Evolutionary conservation across 2,888 invertebrate species (phyloP), one percentile per base, ranked within the genome.

Genomic region (Neoaliturus tenellus): DNA sequence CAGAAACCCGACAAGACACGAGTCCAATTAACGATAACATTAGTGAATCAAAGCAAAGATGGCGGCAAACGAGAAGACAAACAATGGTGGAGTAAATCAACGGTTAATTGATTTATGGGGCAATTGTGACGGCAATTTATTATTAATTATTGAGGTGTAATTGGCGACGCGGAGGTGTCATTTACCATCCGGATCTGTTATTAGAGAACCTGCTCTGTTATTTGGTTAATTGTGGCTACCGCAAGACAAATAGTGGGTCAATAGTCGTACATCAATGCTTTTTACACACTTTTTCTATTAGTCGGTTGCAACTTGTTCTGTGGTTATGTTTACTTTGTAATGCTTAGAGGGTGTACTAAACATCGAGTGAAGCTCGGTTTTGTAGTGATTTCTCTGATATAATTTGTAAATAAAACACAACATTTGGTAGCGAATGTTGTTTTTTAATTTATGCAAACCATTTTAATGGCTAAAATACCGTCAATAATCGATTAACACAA

Each of bases 81-180:
- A 69, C 69, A 69, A 69, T 69, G 69, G 69, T 39, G 28, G 62
- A 55, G 62, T 62, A 62, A 62, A 62, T 62, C 62, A 35, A 69
- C 69, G 35, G 69, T 39, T 69, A 69, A 69, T 69, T 69, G 69
- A 69, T 69, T 69, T 69, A 69, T 69, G 69, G 39, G 20, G 39
- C 69, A 69, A 69, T 69, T 69, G 35, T 69, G 69, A 69, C 69
- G 69, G 39, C 69, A 69, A 69, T 69, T 69, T 69, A 69, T 69
- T 69, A 69, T 69, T 69, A 69, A 69, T 69, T 69, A 69, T 69
- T 39, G 69, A 35, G 33, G 69, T 35, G 69, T 69, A 69, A 69
- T 69, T 69, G 69, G 39, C 69, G 23, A 2, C 35, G 39, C 69
- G 39, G 69, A 69, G 69, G 69, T 69, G 69, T 69, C 69, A 69